Base-by-base conservation (phyloP, 2,888 invertebrate genomes). In the Tryphoninae sp. region DNA sequence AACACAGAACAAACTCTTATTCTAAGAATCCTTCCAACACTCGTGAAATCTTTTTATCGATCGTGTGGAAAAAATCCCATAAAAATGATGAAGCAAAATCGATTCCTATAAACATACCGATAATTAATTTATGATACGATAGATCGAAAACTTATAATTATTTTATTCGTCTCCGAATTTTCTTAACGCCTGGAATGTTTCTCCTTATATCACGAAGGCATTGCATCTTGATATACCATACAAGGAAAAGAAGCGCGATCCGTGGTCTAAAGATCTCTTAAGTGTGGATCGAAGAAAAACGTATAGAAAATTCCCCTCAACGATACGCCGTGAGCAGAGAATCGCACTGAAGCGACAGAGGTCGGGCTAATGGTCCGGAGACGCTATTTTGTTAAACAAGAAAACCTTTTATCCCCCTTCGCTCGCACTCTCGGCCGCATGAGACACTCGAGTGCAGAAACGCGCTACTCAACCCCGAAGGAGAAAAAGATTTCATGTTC, bases 311-410 rank as follows among this genome's bases (percentile, higher is more conserved):
- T 80, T 81, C 78, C 78, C 85, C 84, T 88, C 88, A 85, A 87
- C 84, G 84, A 85, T 83, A 83, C 80, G 86, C 84, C 84, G 86
- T 84, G 87, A 89, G 88, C 89, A 88, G 86, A 85, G 89, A 89
- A 90, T 89, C 88, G 88, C 88, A 86, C 80, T 88, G 88, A 89
- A 89, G 89, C 89, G 88, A 88, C 83, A 88, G 88, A 88, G 86
- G 88, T 90, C 88, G 88, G 89, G 90, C 90, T 91, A 91, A 91
- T 91, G 91, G 91, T 86, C 89, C 88, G 88, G 88, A 85, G 88
- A 84, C 86, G 89, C 88, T 91, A 90, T 91, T 91, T 90, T 91
- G 90, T 90, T 91, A 90, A 91, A 91, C 91, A 91, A 87, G 89
- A 87, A 91, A 91, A 91, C 90, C 91, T 92, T 91, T 91, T 92